phyloP scores from a whole-genome alignment of 1,140 invertebrate species.

The Phenacoccus solenopsis region DNA sequence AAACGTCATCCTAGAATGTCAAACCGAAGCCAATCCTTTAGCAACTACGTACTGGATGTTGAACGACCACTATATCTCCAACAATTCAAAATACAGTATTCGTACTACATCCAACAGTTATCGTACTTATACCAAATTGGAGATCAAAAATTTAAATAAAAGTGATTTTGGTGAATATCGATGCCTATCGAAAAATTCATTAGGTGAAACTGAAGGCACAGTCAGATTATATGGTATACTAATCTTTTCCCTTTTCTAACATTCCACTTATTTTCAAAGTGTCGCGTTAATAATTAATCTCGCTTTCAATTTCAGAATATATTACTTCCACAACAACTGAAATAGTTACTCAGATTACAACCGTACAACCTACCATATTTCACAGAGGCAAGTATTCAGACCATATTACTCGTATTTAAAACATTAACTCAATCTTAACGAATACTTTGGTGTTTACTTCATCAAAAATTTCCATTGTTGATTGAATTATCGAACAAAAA shows the following conservation, averaged over 20 bases:
- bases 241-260: background rate
- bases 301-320: background rate
- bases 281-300: background rate
- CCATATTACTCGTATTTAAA: no score
- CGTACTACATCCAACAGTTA: conserved; percentile 45
- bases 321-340: background rate
- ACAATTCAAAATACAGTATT: conserved; percentile 51
- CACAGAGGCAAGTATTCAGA: background rate
- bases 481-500: no score
- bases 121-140: conserved; percentile 64
- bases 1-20: conserved; percentile 83
- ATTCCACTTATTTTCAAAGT: no score
- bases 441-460: no score
- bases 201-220: conserved; percentile 85
- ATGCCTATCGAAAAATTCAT: conserved; percentile 81
- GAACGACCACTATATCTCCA: conserved; percentile 64
- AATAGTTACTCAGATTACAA: background rate
- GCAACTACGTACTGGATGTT: conserved; percentile 75
- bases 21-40: conserved; percentile 79
- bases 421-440: no score
- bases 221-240: conserved; percentile 80
- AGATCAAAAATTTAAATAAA: conserved; percentile 59
- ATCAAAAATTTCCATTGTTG: no score
- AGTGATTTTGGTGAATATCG: conserved; percentile 73
- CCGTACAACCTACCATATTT: background rate